Evolutionary conservation across 2,797 vertebrate species (phyloP).

Genomic region (Helarctos malayanus): DNA sequence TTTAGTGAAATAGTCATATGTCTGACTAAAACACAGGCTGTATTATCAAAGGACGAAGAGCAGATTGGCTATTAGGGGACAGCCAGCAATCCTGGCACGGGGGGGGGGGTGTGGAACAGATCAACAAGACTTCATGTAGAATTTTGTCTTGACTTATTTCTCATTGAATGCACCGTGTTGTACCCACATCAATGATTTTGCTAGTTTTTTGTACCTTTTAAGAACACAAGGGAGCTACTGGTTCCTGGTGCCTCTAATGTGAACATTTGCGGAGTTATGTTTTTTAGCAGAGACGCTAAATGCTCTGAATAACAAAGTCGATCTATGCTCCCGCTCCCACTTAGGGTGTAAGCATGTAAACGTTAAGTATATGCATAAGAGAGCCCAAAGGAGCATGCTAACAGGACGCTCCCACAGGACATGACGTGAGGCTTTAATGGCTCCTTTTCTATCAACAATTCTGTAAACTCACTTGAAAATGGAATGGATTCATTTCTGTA

Average conservation of each 20-base stretch:
- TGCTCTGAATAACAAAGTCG: not conserved
- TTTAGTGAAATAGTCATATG: not conserved
- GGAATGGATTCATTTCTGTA: not conserved
- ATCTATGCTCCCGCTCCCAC: not conserved
- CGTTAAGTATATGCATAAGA: not conserved
- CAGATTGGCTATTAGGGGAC: not conserved
- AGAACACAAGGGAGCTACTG: not conserved
- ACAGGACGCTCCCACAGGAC: fast-evolving
- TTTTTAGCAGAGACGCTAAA: slow-evolving; percentile 33
- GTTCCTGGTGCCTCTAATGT: not conserved
- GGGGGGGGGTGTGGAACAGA: not conserved
- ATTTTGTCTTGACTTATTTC: not conserved
- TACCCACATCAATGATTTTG: not conserved
- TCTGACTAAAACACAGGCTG: not conserved
- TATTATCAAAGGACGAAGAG: slow-evolving; percentile 7
- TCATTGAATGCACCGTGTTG: not conserved
- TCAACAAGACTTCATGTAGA: not conserved
- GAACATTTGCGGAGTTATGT: not conserved
- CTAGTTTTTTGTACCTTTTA: not conserved
- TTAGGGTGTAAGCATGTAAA: not conserved
- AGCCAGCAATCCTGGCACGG: not conserved
- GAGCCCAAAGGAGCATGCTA: not conserved
- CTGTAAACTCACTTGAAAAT: not conserved
- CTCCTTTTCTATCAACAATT: not conserved
- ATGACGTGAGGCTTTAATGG: not conserved